These are phyloP conservation scores for Prosopocoilus inquinatus DNA, from an alignment of 2,888 invertebrate species.

Conservation along the genomic window DNA sequence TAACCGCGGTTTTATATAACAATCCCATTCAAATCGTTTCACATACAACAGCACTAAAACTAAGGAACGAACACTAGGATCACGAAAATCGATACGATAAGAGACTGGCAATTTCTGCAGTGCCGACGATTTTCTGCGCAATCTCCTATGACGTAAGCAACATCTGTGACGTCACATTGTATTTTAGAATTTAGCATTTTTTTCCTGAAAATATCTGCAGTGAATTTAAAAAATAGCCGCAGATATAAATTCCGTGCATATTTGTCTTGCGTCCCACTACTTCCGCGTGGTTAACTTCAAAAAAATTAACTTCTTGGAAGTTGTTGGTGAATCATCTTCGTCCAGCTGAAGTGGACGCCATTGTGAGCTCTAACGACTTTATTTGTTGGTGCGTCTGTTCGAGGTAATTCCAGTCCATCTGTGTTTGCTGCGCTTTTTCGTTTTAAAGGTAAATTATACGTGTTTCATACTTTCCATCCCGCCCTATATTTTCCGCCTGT, in stretches of 20 bases:
- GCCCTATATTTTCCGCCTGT: slow-evolving; percentile 50
- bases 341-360: slow-evolving; percentile 69
- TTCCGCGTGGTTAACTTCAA: too few species aligned
- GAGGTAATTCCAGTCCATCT: slow-evolving; percentile 68
- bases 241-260: not conserved
- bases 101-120: slow-evolving; percentile 63
- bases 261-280: too few species aligned
- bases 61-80: slow-evolving; percentile 65
- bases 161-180: slow-evolving; percentile 42
- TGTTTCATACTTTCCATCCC: slow-evolving; percentile 26
- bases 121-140: slow-evolving; percentile 55
- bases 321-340: slow-evolving; percentile 32
- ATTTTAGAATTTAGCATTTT: slow-evolving; percentile 25
- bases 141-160: slow-evolving; percentile 50
- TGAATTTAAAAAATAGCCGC: slow-evolving; percentile 16
- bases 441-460: slow-evolving; percentile 45
- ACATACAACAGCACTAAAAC: slow-evolving; percentile 70
- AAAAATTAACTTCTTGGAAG: not conserved
- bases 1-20: slow-evolving; percentile 66
- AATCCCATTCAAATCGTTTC: slow-evolving; percentile 77
- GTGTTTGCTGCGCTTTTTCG: slow-evolving; percentile 55
- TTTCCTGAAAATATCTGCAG: slow-evolving; percentile 22
- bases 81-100: slow-evolving; percentile 79
- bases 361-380: slow-evolving; percentile 82
- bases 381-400: slow-evolving; percentile 64